Conservation (phyloP, 92 coral and sea anemone species). For the Epizoanthus fatuus region DNA sequence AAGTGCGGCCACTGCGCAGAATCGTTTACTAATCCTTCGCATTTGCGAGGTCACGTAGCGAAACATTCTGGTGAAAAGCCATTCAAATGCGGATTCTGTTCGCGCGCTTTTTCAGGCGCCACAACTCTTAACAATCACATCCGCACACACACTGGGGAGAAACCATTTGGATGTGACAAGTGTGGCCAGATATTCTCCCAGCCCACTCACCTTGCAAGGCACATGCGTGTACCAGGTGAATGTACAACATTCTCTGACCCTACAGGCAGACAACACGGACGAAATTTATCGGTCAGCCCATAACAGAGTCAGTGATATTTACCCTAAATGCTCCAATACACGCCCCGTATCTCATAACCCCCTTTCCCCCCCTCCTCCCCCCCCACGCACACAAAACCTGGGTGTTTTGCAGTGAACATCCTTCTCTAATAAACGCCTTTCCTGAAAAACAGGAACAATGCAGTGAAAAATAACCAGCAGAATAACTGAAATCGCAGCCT, state of each 20-base stretch:
- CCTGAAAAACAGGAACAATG: no score
- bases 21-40: constrained; percentile 86
- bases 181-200: constrained; percentile 82
- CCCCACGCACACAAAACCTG: no score
- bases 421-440: no score
- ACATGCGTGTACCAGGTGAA: constrained; percentile 74
- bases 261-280: constrained; percentile 10
- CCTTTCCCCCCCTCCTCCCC: no score
- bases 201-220: constrained; percentile 79
- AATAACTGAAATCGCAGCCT: no score
- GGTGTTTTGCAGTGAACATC: no score
- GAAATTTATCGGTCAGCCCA: constrained; percentile 20
- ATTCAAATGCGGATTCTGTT: constrained; percentile 96
- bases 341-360: no score
- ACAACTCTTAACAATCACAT: constrained; percentile 96
- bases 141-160: constrained; percentile 90
- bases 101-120: constrained; percentile 95
- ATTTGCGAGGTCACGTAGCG: constrained; percentile 90
- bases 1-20: constrained; percentile 92
- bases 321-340: no score
- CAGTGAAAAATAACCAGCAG: no score
- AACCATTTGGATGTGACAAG: constrained; percentile 77
- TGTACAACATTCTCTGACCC: constrained; percentile 26
- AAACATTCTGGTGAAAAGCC: constrained; percentile 90
- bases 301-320: background rate